Percentiles rank a stretch among this genome's conserved stretches.
phyloP scores from a whole-genome alignment of 2,797 vertebrate genomes.

The Enoplosus armatus region DNA sequence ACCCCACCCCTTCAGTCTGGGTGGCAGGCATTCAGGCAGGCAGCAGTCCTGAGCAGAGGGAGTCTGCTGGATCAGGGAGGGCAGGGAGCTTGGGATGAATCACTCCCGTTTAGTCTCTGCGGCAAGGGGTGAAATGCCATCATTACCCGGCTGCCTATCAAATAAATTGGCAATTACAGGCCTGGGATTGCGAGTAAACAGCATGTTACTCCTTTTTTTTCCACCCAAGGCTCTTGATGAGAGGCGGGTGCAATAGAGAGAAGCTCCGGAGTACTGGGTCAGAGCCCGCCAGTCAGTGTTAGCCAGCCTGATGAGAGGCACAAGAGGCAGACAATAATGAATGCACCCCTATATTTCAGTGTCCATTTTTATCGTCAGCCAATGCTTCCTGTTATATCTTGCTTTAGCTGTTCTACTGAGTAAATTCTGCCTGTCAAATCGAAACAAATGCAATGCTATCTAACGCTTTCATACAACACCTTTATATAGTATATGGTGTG shows the following conservation, averaged over 20 bases:
- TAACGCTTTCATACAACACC: conserved; percentile 6
- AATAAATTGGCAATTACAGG: conserved; percentile 99
- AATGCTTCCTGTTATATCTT: conserved; percentile 50
- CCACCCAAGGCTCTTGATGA: conserved; percentile 85
- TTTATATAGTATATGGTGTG: conserved; percentile 10
- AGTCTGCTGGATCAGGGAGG: conserved; percentile 92
- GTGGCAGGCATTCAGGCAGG: conserved; percentile 85
- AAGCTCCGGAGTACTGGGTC: conserved; percentile 88
- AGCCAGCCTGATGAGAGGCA: conserved; percentile 88
- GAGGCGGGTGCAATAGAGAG: conserved; percentile 87
- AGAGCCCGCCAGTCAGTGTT: conserved; percentile 81
- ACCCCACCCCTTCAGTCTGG: conserved; percentile 83
- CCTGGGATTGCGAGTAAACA: conserved; percentile 97
- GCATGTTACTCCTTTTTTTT: conserved; percentile 89
- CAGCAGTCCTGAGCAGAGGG: conserved; percentile 90
- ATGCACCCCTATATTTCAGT: conserved; percentile 79
- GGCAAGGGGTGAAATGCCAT: conserved; percentile 97
- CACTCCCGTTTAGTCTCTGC: conserved; percentile 96
- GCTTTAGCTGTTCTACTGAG: conserved; percentile 14
- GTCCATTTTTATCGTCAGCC: conserved; percentile 54
- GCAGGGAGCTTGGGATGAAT: conserved; percentile 90
- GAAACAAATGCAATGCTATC: conserved; percentile 61
- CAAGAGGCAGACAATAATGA: conserved; percentile 88
- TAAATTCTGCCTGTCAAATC: conserved; percentile 53
- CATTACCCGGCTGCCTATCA: conserved; percentile 99